Conservation (phyloP, 2,888 invertebrate genomes). For the Drosophila monieri region DNA sequence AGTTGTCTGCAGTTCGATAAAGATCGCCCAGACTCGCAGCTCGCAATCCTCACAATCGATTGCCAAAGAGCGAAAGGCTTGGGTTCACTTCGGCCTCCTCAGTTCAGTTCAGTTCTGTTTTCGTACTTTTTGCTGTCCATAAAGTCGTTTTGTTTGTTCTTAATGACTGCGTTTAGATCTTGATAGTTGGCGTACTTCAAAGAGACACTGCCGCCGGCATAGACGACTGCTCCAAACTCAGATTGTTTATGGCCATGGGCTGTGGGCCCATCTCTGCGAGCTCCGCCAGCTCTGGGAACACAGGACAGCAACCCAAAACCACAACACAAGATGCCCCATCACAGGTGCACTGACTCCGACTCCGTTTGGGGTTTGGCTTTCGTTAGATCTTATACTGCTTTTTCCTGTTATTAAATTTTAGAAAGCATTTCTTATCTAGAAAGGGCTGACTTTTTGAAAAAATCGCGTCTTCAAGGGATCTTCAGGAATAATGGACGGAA, state of each 20-base stretch:
- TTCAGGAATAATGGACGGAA: no score
- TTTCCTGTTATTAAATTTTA: conserved; percentile 21
- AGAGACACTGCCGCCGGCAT: conserved; percentile 67
- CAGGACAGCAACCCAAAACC: conserved; percentile 27
- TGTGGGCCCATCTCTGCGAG: conserved; percentile 2
- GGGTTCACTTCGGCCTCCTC: conserved; percentile 38
- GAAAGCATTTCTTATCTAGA: neutral
- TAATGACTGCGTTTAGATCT: conserved; percentile 81
- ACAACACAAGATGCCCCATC: conserved; percentile 19
- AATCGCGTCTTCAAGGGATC: no score
- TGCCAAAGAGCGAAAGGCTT: conserved; percentile 57
- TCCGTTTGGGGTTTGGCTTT: conserved; percentile 12
- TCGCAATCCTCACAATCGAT: conserved; percentile 60
- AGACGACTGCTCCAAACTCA: conserved; percentile 49
- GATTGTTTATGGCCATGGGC: conserved; percentile 68
- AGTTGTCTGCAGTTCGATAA: conserved; percentile 82
- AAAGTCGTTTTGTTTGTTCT: conserved; percentile 80
- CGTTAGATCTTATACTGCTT: neutral
- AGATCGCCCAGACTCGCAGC: conserved; percentile 70
- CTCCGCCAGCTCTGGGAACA: conserved; percentile 40
- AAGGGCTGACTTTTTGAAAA: no score
- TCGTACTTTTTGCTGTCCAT: conserved; percentile 77
- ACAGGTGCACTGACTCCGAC: conserved; percentile 38
- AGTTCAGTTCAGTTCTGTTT: conserved; percentile 39
- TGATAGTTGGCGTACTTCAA: conserved; percentile 79